Conservation (phyloP, 2,113 vertebrate genomes). For the Noturus placidus region DNA sequence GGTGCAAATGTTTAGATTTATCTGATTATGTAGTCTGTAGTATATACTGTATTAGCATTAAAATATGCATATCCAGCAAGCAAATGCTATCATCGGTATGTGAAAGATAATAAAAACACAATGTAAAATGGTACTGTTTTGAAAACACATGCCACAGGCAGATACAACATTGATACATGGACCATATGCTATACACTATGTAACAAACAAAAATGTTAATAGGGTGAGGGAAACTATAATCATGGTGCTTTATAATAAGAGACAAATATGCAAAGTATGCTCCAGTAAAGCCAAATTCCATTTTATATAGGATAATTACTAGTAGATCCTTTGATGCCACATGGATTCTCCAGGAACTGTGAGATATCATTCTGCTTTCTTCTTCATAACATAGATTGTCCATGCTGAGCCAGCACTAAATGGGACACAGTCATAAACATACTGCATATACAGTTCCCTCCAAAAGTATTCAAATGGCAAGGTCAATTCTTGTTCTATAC, state of each 20-base stretch:
- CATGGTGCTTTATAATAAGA: not conserved
- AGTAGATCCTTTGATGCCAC: not conserved
- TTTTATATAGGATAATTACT: not conserved
- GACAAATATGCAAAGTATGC: not conserved
- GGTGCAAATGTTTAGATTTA: not conserved
- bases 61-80: not conserved
- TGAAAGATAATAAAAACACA: not conserved
- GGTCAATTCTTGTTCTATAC: too few relatives aligned
- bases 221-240: not conserved
- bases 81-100: not conserved
- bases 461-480: not conserved
- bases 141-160: not conserved
- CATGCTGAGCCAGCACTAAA: not conserved
- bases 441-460: not conserved
- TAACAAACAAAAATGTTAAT: not conserved
- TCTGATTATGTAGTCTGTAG: not conserved
- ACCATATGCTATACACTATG: not conserved
- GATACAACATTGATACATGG: not conserved
- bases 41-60: not conserved
- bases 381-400: not conserved
- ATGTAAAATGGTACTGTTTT: not conserved
- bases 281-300: not conserved
- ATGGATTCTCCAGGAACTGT: not conserved
- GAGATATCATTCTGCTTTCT: not conserved
- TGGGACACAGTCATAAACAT: not conserved